phyloP scores from a whole-genome alignment of 92 coral and sea anemone genomes.

The Palythoa grandis region DNA sequence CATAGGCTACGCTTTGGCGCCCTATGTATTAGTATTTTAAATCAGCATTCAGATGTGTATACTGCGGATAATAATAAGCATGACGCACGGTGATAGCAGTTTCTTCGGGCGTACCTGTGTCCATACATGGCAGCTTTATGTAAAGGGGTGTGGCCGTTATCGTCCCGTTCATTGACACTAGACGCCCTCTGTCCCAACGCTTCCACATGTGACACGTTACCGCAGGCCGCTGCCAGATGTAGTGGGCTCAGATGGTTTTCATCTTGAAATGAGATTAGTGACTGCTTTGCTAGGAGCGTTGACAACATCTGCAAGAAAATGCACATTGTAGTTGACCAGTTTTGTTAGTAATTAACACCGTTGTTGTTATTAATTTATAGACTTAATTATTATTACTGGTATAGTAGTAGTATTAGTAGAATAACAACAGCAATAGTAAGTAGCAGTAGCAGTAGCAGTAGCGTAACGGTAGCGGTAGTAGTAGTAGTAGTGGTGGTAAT shows the following conservation, averaged over 20 bases:
- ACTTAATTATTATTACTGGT: too few relatives aligned
- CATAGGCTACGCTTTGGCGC: too few relatives aligned
- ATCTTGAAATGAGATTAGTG: slow-evolving; percentile 62
- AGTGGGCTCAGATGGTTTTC: slow-evolving; percentile 77
- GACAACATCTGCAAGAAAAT: slow-evolving; percentile 56
- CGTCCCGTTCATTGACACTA: slow-evolving; percentile 72
- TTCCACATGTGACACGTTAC: slow-evolving; percentile 70
- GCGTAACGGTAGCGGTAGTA: background rate
- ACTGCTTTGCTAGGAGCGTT: slow-evolving; percentile 61
- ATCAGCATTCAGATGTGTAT: too few relatives aligned
- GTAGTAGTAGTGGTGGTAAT: background rate
- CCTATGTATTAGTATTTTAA: too few relatives aligned
- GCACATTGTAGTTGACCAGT: background rate
- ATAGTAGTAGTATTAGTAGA: background rate
- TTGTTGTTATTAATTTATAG: background rate
- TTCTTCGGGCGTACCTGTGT: slow-evolving; percentile 52
- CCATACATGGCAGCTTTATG: slow-evolving; percentile 80
- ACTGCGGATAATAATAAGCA: too few relatives aligned
- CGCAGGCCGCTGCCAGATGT: slow-evolving; percentile 77
- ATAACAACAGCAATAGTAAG: background rate
- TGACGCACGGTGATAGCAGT: too few relatives aligned
- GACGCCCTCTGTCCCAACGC: slow-evolving; percentile 62
- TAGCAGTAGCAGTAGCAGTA: background rate
- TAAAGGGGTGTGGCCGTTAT: slow-evolving; percentile 71
- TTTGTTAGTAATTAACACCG: background rate